A percentile compares a stretch with the other conserved stretches of the same genome.
Conservation (phyloP, 2,888 invertebrate genomes). For the Ashinkailepas kermadecensis region DNA sequence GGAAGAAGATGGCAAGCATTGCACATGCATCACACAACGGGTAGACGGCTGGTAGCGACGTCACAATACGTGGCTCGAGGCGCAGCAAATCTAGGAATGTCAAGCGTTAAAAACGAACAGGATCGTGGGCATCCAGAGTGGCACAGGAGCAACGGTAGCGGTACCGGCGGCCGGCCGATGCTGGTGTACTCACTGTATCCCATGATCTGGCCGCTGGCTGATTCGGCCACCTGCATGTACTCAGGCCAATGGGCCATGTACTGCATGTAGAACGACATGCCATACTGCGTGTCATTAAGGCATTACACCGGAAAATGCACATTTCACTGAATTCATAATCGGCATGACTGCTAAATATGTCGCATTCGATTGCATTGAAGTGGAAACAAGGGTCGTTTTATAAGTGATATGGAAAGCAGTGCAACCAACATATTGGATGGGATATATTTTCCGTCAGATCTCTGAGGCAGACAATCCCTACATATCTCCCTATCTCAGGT, state of each 20-base stretch:
- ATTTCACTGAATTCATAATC: neutral
- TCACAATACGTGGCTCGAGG: neutral
- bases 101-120: conserved; percentile 23
- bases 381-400: neutral
- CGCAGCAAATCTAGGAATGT: neutral
- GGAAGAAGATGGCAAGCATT: no score
- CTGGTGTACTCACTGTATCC: conserved; percentile 77
- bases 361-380: neutral
- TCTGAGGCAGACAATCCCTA: no score
- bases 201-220: conserved; percentile 93
- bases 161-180: no score
- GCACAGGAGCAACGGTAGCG: conserved; percentile 17
- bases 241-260: conserved; percentile 98
- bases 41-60: neutral
- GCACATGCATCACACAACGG: neutral
- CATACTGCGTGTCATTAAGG: conserved; percentile 49
- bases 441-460: neutral
- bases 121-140: neutral
- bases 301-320: neutral
- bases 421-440: neutral
- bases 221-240: conserved; percentile 94
- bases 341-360: neutral
- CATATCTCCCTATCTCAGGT: no score
- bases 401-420: neutral
- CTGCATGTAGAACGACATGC: conserved; percentile 90